Evolutionary conservation across 2,113 vertebrate genomes (phyloP), one percentile per base, ranked within the genome.

Genomic region (Artemisiospiza belli): DNA sequence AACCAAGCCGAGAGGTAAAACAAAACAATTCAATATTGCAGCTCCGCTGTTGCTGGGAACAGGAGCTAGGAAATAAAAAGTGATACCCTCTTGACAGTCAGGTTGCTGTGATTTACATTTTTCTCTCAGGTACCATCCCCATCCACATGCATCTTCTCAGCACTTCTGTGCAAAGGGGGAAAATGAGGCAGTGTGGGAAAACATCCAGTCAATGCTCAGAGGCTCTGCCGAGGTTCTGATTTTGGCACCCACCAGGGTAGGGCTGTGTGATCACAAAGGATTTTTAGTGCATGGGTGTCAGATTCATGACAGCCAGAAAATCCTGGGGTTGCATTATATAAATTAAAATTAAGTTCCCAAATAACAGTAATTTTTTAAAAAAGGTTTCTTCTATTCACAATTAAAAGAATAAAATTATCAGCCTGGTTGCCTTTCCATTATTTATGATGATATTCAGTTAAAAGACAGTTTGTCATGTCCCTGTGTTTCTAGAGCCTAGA

Each of bases 11-110:
- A 83, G 85, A 85, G 81, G 83, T 82, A 80, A 92, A 94, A 46
- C 46, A 83, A 83, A 90, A 87, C 78, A 79, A 80, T 87, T 92
- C 75, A 51, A 83, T 78, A 89, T 72, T 72, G 69, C 85, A 89
- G 84, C 64, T 68, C 73, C 3, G 6, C 44, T 10, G 22, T 73
- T 15, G 3, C 79, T 25, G 83, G 76, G 73, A 95, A 63, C 64
- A 15, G 2, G 41, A 93, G 77, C 85, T n/a, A 75, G 72, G 93
- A 88, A 94, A 89, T 94, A 91, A 90, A 86, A 93, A 96, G 66
- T 47, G 88, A 94, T 95, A 86, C 88, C 79, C 93, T 91, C 91
- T 77, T 93, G 93, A 93, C 90, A 94, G 85, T 44, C 86, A 81
- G 57, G 92, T 88, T 96, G 79, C 92, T 61, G 24, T 49, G 69